A percentile compares a stretch with the other conserved stretches of the same genome.
phyloP scores from a whole-genome alignment of 2,888 invertebrate species.

The Thumatha senex region DNA sequence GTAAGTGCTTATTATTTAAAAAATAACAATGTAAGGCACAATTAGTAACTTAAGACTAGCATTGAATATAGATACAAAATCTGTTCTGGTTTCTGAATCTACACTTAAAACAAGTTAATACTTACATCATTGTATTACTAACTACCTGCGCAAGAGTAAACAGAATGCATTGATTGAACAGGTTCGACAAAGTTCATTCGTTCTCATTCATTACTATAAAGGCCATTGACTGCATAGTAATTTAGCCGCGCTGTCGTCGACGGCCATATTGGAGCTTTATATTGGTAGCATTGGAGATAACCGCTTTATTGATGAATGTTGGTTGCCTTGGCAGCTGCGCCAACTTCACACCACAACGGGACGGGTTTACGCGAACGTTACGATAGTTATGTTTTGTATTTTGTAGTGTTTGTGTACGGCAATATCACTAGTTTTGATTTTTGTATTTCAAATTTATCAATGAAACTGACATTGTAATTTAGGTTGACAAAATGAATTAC shows the following conservation, averaged over 20 bases:
- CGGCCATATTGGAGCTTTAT: constrained; percentile 29
- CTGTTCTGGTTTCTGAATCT: too few species aligned
- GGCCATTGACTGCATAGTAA: constrained; percentile 60
- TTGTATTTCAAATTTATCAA: constrained; percentile 45
- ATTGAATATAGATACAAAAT: too few species aligned
- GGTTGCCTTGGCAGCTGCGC: constrained; percentile 31
- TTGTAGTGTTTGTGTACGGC: constrained; percentile 56
- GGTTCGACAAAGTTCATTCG: constrained; percentile 59
- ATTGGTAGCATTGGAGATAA: constrained; percentile 26
- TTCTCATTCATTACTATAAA: constrained; percentile 63
- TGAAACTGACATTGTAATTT: constrained; percentile 48
- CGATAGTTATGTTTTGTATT: constrained; percentile 60
- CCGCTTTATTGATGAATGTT: constrained; percentile 30
- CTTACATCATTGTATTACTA: not conserved
- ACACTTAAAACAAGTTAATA: not conserved
- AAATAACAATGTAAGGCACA: too few species aligned
- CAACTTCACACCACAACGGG: constrained; percentile 63
- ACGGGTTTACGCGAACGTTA: constrained; percentile 67
- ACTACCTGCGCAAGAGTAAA: constrained; percentile 33
- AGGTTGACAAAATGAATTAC: constrained; percentile 14
- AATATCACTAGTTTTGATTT: constrained; percentile 33
- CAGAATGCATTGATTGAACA: constrained; percentile 46
- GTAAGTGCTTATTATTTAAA: too few species aligned
- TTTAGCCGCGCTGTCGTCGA: constrained; percentile 19
- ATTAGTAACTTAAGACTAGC: too few species aligned